Conservation (phyloP, 2,113 vertebrate species). For the Numida meleagris region DNA sequence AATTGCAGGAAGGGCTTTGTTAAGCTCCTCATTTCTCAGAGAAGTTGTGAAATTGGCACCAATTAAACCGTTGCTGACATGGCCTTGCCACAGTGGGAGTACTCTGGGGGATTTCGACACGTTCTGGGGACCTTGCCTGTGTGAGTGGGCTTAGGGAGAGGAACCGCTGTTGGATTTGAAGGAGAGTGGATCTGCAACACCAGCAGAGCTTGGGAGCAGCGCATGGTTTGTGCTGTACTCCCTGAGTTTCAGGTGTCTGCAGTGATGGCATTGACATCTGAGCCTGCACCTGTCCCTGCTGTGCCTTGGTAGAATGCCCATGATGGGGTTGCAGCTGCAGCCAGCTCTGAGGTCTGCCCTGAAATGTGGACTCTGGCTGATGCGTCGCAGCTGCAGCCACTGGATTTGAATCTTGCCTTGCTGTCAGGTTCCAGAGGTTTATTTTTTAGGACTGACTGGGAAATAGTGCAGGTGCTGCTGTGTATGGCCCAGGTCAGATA, state of each 20-base stretch:
- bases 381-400: neutral
- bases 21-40: neutral
- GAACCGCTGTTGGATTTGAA: fast-evolving
- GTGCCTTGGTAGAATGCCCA: fast-evolving
- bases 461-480: neutral
- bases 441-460: neutral
- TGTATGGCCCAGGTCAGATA: neutral
- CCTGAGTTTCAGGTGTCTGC: neutral
- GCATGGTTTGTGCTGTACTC: fast-evolving
- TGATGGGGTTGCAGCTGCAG: neutral
- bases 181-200: neutral
- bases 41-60: neutral
- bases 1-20: neutral
- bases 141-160: neutral
- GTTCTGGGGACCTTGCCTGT: fast-evolving
- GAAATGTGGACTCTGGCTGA: neutral
- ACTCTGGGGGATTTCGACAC: neutral
- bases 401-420: neutral
- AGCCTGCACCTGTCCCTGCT: neutral
- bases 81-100: neutral
- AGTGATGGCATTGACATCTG: neutral
- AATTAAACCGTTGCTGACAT: fast-evolving
- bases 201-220: neutral
- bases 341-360: neutral
- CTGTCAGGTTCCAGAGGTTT: neutral